phyloP scores from a whole-genome alignment of 2,113 vertebrate genomes.

The Quiscalus mexicanus region DNA sequence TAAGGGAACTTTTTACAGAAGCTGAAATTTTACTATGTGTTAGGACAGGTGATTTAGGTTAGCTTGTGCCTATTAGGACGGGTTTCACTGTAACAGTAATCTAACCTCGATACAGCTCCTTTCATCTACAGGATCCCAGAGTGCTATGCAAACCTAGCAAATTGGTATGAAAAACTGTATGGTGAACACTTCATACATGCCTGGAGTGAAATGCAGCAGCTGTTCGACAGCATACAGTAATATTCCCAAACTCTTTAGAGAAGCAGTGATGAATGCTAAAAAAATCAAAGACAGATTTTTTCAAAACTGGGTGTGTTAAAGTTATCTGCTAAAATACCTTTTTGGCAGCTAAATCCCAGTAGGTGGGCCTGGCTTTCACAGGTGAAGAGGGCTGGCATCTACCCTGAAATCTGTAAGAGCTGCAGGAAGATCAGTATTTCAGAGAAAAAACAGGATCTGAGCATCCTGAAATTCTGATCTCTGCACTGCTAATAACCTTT shows the following conservation, averaged over 20 bases:
- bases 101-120: background rate
- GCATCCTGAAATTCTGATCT: background rate
- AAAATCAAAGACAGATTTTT: constrained; percentile 12
- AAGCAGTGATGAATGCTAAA: constrained; percentile 49
- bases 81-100: background rate
- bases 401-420: background rate
- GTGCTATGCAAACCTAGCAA: constrained; percentile 28
- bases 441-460: background rate
- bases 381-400: background rate
- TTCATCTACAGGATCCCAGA: constrained; percentile 36
- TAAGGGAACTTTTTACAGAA: background rate
- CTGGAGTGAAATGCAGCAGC: constrained; percentile 57
- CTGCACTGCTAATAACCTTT: background rate
- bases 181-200: constrained; percentile 40
- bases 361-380: background rate
- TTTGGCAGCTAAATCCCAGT: background rate
- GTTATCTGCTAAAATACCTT: background rate
- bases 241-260: constrained; percentile 32
- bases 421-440: background rate
- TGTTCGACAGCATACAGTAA: constrained; percentile 16
- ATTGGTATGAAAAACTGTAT: constrained; percentile 40
- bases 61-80: background rate
- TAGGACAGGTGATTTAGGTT: background rate
- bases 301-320: background rate
- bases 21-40: background rate